A percentile compares a stretch with the other conserved stretches of the same genome.
Evolutionary conservation across 2,888 invertebrate species (phyloP).

Genomic region (Lobophora halterata): DNA sequence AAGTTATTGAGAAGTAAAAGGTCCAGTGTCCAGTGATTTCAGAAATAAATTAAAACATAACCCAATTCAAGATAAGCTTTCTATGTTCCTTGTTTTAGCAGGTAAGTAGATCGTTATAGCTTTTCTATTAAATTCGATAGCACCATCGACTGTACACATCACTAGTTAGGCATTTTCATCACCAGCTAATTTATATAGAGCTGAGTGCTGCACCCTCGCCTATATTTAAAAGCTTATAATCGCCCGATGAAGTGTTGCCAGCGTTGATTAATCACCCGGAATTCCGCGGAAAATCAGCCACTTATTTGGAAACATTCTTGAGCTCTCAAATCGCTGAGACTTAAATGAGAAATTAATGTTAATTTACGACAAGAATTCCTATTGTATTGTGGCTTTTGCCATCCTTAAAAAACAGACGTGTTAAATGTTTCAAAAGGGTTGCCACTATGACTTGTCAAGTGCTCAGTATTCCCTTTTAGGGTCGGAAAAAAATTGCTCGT

Average conservation of each 20-base stretch:
- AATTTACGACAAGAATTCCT: constrained; percentile 21
- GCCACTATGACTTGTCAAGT: constrained; percentile 1
- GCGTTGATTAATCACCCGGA: constrained; percentile 68
- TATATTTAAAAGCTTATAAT: constrained; percentile 78
- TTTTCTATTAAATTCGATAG: too few relatives aligned
- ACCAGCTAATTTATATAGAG: constrained; percentile 74
- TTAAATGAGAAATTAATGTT: constrained; percentile 39
- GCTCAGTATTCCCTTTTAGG: constrained; percentile 4
- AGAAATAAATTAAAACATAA: too few relatives aligned
- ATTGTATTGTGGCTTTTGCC: constrained; percentile 2
- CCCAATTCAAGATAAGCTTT: too few relatives aligned
- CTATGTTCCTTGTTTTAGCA: too few relatives aligned
- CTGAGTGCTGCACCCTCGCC: constrained; percentile 59
- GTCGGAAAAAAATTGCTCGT: constrained; percentile 20
- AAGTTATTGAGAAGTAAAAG: too few relatives aligned
- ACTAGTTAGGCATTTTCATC: constrained; percentile 57
- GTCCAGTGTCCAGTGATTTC: too few relatives aligned
- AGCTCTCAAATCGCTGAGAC: constrained; percentile 35
- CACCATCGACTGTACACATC: constrained; percentile 16
- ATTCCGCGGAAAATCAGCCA: constrained; percentile 41
- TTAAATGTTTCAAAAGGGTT: too few relatives aligned
- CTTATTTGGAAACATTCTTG: constrained; percentile 38
- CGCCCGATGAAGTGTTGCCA: constrained; percentile 73
- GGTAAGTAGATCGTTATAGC: constrained; percentile 8
- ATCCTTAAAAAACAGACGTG: too few relatives aligned